Conservation (phyloP, 1,140 invertebrate species). For the Ceratitis capitata region DNA sequence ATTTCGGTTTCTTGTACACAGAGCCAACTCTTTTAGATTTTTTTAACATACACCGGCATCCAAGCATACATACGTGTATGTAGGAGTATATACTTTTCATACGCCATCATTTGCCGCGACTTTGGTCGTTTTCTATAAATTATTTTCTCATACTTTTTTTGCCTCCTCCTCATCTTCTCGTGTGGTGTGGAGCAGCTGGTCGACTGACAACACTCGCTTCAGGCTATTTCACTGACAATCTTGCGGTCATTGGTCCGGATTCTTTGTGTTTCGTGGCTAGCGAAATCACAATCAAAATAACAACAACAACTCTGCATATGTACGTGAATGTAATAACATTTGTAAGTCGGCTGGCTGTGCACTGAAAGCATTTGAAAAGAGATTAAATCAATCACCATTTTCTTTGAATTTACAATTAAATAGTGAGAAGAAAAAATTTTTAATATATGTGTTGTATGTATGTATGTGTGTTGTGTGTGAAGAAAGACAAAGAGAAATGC, state of each 20-base stretch:
- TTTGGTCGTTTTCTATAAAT: background rate
- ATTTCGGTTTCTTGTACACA: conserved; percentile 8
- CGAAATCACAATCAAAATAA: background rate
- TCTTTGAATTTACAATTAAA: conserved; percentile 26
- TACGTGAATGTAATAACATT: no score
- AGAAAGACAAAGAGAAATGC: background rate
- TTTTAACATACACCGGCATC: background rate
- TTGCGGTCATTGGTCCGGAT: conserved; percentile 31
- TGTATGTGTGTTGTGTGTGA: no score
- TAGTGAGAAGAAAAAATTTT: background rate
- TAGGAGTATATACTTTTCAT: background rate
- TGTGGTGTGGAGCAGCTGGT: conserved; percentile 19
- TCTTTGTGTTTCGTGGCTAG: conserved; percentile 8
- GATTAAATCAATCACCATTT: conserved; percentile 32
- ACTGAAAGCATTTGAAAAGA: conserved; percentile 19
- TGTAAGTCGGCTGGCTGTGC: no score
- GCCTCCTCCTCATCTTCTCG: background rate
- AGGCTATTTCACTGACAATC: conserved; percentile 20
- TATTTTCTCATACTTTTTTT: background rate
- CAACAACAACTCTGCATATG: background rate
- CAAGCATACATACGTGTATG: background rate
- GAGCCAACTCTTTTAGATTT: background rate
- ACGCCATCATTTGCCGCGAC: background rate
- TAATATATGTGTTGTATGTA: no score
- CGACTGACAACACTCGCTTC: background rate